Percentiles rank a stretch among this genome's conserved stretches.
Evolutionary conservation across 2,797 vertebrate genomes (phyloP).

Genomic region (Xyrichtys novacula): DNA sequence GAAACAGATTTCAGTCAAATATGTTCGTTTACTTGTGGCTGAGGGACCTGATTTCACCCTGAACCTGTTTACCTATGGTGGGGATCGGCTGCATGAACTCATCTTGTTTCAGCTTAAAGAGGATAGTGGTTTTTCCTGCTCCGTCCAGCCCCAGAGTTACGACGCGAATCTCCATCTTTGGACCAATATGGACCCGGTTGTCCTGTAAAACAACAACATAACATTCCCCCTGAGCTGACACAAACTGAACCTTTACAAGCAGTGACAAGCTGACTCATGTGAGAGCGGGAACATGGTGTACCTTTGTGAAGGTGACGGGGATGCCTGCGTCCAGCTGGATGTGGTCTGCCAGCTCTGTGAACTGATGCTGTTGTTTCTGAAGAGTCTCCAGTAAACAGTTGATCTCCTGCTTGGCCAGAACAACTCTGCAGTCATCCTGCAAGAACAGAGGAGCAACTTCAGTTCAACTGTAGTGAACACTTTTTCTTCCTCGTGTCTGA

Average conservation of each 20-base stretch:
- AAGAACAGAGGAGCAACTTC: slow-evolving; percentile 16
- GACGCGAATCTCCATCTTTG: slow-evolving; percentile 99
- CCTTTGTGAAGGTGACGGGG: slow-evolving; percentile 99
- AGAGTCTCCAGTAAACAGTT: slow-evolving; percentile 94
- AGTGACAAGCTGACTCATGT: background rate
- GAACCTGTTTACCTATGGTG: slow-evolving; percentile 90
- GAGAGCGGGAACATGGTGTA: slow-evolving; percentile 54
- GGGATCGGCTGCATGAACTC: slow-evolving; percentile 99
- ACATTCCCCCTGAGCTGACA: background rate
- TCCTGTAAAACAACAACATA: slow-evolving; percentile 84
- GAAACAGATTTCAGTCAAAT: background rate
- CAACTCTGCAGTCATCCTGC: slow-evolving; percentile 98
- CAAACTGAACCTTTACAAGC: background rate
- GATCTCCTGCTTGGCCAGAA: slow-evolving; percentile 97
- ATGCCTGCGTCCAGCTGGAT: slow-evolving; percentile 97
- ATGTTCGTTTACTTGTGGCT: no score
- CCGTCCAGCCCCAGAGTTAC: slow-evolving; percentile 96
- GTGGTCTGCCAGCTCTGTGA: slow-evolving; percentile 97
- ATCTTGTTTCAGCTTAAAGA: slow-evolving; percentile 98
- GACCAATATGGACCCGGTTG: slow-evolving; percentile 98
- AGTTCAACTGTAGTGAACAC: no score
- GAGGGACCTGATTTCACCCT: background rate
- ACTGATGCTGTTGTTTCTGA: slow-evolving; percentile 99
- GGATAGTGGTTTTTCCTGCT: slow-evolving; percentile 98
- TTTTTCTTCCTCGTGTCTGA: no score